Base-by-base conservation (phyloP, 1,140 invertebrate species). In the Drosophila nebulosa region DNA sequence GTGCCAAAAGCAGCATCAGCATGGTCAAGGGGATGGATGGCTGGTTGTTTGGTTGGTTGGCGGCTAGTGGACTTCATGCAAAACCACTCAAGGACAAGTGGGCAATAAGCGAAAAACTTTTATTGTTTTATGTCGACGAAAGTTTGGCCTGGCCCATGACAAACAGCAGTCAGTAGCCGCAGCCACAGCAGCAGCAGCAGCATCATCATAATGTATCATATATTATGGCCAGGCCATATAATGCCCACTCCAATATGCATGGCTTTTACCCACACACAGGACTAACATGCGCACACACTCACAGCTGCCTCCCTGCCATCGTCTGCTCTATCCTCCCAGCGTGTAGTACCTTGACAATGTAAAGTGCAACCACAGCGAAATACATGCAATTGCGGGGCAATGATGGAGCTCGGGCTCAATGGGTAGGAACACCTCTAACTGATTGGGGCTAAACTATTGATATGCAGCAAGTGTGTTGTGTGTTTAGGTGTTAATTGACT, bases 51-150 rank as follows among this genome's bases (percentile, higher is more conserved):
- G 64, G 61, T 7, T 42, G 1, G 27, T 30, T 30, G 4, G 27
- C 10, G 27, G 7, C 27, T 9, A 9, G 5, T 30, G 51, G 69
- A 86, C 62, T 86, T 80, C 52, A 78, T 85, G 78, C 78, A 88
- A 83, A 86, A 79, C 71, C 78, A 83, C 83, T 88, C 84, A 88
- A 88, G 83, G 84, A 88, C 83, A 88, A 88, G 83, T 83, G 75
- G 83, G 75, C 78, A 88, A 88, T 81, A 88, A 88, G 83, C 78
- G 78, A 79, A 88, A 88, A 83, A 81, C 83, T 88, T 88, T 89
- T 88, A 88, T 89, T 88, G 74, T 86, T 86, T 86, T 79, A 86
- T 86, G 78, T 83, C 68, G 56, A 35, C 30, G 61, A 71, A 88
- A 88, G 42, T 79, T 88, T 79, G 51, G 30, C 16, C 14, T 51